These are phyloP conservation scores for Macaria notata DNA, from an alignment of 2,888 invertebrate species.

Conservation along the genomic window DNA sequence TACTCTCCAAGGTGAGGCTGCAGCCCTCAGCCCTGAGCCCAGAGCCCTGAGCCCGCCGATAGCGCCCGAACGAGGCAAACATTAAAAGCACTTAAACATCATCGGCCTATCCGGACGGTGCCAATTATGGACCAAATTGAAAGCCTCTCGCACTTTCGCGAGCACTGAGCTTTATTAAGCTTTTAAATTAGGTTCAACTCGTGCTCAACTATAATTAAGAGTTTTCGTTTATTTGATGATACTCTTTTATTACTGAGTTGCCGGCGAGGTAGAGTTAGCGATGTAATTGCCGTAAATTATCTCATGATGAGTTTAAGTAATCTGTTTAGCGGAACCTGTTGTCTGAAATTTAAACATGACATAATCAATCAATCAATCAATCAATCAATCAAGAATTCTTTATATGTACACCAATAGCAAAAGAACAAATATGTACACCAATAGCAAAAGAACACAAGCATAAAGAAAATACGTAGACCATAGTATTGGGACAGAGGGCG, in stretches of 20 bases:
- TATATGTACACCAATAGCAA: no score
- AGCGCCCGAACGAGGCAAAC: slow-evolving; percentile 68
- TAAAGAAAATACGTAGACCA: no score
- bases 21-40: slow-evolving; percentile 71
- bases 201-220: slow-evolving; percentile 37
- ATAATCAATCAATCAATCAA: no score
- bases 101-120: slow-evolving; percentile 60
- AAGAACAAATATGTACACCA: no score
- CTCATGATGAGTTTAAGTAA: no score
- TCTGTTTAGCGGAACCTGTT: no score
- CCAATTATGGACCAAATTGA: slow-evolving; percentile 68
- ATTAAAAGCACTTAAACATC: slow-evolving; percentile 70
- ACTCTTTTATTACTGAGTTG: slow-evolving; percentile 17
- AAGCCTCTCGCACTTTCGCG: slow-evolving; percentile 55
- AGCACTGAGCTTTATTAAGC: slow-evolving; percentile 54
- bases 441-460: no score
- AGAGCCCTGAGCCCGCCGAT: slow-evolving; percentile 57
- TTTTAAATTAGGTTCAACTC: slow-evolving; percentile 41
- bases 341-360: no score
- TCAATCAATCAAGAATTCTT: no score
- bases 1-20: slow-evolving; percentile 80
- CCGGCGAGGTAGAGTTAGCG: not conserved
- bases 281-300: not conserved
- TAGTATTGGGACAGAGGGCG: no score
- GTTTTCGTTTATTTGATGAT: slow-evolving; percentile 32